A percentile compares a stretch with the other conserved stretches of the same genome.
Conservation (phyloP, 2,888 invertebrate genomes). For the Metallyticus violacea region DNA sequence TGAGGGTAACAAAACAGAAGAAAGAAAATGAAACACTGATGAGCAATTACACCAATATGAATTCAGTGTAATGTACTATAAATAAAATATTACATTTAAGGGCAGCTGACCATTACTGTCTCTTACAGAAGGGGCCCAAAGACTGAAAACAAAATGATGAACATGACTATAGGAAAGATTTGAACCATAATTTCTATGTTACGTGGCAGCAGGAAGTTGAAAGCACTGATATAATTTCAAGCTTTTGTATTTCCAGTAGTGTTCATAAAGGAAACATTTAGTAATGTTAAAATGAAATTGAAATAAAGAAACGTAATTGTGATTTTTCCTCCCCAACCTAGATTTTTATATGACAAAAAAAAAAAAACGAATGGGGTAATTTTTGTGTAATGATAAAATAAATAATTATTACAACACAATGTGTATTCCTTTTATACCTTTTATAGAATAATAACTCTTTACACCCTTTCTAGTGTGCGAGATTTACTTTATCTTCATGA, state of each 20-base stretch:
- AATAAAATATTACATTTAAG: not conserved
- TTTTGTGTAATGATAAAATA: slow-evolving; percentile 22
- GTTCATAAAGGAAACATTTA: not conserved
- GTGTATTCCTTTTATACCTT: not conserved
- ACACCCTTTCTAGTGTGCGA: not conserved
- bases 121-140: not conserved
- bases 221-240: slow-evolving; percentile 12
- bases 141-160: slow-evolving; percentile 5
- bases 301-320: slow-evolving; percentile 17
- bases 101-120: not conserved
- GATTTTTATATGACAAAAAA: slow-evolving; percentile 24
- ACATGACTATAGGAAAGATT: not conserved
- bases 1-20: not conserved
- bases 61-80: not conserved
- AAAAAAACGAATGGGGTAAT: slow-evolving; percentile 20
- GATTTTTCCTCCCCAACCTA: slow-evolving; percentile 26
- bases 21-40: not conserved
- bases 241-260: slow-evolving; percentile 8
- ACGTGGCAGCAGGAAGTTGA: not conserved
- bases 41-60: not conserved
- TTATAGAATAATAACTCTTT: not conserved
- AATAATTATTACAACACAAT: slow-evolving; percentile 12
- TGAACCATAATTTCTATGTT: not conserved
- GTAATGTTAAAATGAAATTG: not conserved
- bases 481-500: too few relatives aligned